A percentile compares a stretch with the other conserved stretches of the same genome.
These are phyloP conservation scores for Cygnus atratus DNA, from an alignment of 2,113 vertebrate genomes.

Conservation along the genomic window DNA sequence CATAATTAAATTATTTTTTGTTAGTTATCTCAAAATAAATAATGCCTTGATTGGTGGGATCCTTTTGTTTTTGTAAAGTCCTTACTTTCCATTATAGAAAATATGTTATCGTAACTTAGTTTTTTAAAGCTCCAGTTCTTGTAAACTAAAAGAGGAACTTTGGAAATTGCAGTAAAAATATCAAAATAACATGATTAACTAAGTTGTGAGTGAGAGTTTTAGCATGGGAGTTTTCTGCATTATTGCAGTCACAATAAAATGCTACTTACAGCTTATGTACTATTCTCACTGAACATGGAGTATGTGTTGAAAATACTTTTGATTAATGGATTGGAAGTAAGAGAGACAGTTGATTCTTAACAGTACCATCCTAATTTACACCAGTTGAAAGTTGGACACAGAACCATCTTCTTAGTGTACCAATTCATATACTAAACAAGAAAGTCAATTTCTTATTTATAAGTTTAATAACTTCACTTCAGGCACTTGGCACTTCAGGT, in stretches of 20 bases:
- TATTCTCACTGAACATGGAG: background rate
- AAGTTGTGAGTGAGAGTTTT: background rate
- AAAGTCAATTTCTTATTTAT: background rate
- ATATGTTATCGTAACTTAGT: background rate
- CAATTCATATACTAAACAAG: background rate
- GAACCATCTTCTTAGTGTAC: background rate
- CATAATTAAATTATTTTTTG: background rate
- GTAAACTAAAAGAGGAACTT: background rate
- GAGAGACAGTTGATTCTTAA: background rate
- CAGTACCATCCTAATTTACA: background rate
- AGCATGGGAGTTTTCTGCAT: background rate
- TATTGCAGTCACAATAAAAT: background rate
- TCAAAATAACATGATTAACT: background rate
- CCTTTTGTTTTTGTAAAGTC: background rate
- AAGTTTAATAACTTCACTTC: background rate
- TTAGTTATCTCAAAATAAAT: background rate
- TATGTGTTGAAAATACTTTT: background rate
- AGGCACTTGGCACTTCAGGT: background rate
- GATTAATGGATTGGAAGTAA: background rate
- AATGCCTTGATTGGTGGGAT: background rate
- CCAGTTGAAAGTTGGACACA: background rate
- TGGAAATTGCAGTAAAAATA: background rate
- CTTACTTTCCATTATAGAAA: background rate
- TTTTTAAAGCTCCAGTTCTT: background rate
- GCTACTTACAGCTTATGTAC: accelerated